Conservation (phyloP, 2,888 invertebrate species). For the Synergus itoensis region DNA sequence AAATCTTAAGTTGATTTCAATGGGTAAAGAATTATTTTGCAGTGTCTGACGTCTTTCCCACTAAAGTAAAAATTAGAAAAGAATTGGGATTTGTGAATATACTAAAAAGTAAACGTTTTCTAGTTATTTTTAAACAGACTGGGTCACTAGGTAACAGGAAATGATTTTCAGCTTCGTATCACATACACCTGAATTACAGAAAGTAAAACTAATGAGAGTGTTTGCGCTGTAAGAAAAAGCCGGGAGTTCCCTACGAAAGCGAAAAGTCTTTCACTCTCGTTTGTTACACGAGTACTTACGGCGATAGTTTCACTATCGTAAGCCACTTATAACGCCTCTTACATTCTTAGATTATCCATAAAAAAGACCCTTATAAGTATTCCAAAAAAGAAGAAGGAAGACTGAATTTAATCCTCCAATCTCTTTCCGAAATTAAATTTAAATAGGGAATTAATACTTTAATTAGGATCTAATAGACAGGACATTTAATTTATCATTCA, state of each 20-base stretch:
- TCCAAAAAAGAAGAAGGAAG: not conserved
- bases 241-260: slow-evolving; percentile 64
- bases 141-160: slow-evolving; percentile 61
- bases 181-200: slow-evolving; percentile 19
- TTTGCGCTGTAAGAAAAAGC: slow-evolving; percentile 19
- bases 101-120: not conserved
- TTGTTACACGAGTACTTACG: slow-evolving; percentile 55
- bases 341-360: not conserved
- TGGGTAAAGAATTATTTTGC: not conserved
- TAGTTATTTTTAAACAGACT: slow-evolving; percentile 43
- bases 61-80: not conserved
- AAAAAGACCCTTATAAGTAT: not conserved
- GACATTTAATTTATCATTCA: too few relatives aligned
- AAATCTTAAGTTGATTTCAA: not conserved
- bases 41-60: not conserved
- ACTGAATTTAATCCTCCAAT: not conserved
- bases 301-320: slow-evolving; percentile 54
- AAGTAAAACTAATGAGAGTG: slow-evolving; percentile 40
- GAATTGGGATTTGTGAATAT: not conserved
- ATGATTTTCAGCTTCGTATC: slow-evolving; percentile 35
- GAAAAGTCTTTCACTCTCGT: slow-evolving; percentile 69
- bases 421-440: too few relatives aligned
- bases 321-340: slow-evolving; percentile 20
- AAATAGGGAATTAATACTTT: too few relatives aligned
- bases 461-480: too few relatives aligned